Evolutionary conservation across 2,888 invertebrate species (phyloP).

Genomic region (Brachyopa scutellaris): DNA sequence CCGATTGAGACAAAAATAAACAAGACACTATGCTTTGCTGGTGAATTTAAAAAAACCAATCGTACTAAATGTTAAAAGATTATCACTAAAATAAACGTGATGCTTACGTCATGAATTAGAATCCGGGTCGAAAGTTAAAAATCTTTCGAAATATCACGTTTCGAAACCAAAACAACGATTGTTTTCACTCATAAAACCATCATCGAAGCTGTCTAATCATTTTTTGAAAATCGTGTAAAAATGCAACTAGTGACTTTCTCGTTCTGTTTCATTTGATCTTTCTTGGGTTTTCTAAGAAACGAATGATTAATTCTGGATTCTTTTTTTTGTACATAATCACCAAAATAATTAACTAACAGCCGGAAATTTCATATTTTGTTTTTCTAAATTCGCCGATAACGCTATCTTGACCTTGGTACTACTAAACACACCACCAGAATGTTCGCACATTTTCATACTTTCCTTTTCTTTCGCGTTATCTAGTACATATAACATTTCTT

Average conservation of each 20-base stretch:
- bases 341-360: not conserved
- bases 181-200: too few relatives aligned
- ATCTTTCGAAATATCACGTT: constrained; percentile 5
- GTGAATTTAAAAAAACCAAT: too few relatives aligned
- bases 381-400: not conserved
- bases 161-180: not conserved
- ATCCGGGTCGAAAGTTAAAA: not conserved
- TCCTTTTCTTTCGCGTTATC: constrained; percentile 8
- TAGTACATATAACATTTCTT: not conserved
- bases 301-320: too few relatives aligned
- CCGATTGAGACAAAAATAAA: not conserved
- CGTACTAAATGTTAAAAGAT: too few relatives aligned
- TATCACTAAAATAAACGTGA: constrained; percentile 20
- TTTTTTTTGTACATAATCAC: too few relatives aligned
- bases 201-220: too few relatives aligned
- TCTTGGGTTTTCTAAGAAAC: too few relatives aligned
- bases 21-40: not conserved
- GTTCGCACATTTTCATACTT: not conserved
- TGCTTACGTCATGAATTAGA: not conserved
- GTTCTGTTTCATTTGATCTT: not conserved
- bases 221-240: too few relatives aligned
- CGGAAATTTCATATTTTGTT: constrained; percentile 10
- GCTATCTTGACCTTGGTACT: constrained; percentile 26
- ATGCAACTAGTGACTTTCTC: not conserved
- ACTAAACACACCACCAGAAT: constrained; percentile 1